phyloP scores from a whole-genome alignment of 2,888 invertebrate species.

The Drosophila neutralis region DNA sequence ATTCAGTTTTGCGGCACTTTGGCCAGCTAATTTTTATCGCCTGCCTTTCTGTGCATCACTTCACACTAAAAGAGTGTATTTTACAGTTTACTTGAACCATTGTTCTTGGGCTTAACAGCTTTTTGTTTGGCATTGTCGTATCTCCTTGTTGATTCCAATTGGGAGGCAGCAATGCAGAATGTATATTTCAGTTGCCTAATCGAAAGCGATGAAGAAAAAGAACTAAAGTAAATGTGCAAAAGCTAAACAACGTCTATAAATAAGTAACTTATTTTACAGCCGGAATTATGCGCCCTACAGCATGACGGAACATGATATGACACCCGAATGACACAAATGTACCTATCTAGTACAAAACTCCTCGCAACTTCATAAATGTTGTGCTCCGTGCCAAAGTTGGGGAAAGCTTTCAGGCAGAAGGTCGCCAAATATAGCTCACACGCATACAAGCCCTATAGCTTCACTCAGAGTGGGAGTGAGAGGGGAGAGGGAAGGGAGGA shows the following conservation, averaged over 20 bases:
- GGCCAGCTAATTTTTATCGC: constrained; percentile 58
- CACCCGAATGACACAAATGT: constrained; percentile 27
- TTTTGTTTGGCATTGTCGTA: constrained; percentile 21
- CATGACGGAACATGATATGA: constrained; percentile 4
- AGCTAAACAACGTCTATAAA: constrained; percentile 8
- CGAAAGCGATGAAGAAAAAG: not conserved
- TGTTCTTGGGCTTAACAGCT: constrained; percentile 52
- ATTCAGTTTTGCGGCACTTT: constrained; percentile 59
- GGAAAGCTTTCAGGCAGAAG: constrained; percentile 55
- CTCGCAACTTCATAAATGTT: constrained; percentile 52
- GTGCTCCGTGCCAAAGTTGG: constrained; percentile 47
- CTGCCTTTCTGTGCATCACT: constrained; percentile 63
- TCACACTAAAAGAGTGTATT: constrained; percentile 57
- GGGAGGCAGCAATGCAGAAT: not conserved
- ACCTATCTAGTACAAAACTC: constrained; percentile 5
- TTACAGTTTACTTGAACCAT: constrained; percentile 55
- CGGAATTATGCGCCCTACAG: not conserved
- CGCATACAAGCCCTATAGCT: constrained; percentile 46
- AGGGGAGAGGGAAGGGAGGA: no score
- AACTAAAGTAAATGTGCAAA: constrained; percentile 1
- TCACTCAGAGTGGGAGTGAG: constrained; percentile 3
- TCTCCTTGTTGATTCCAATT: not conserved
- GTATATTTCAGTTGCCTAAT: constrained; percentile 16
- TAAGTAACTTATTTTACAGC: constrained; percentile 9
- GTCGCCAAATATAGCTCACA: constrained; percentile 49